Percentiles rank a stretch among this genome's conserved stretches.
Conservation (phyloP, 2,797 vertebrate genomes). For the Pseudomugil gertrudae region DNA sequence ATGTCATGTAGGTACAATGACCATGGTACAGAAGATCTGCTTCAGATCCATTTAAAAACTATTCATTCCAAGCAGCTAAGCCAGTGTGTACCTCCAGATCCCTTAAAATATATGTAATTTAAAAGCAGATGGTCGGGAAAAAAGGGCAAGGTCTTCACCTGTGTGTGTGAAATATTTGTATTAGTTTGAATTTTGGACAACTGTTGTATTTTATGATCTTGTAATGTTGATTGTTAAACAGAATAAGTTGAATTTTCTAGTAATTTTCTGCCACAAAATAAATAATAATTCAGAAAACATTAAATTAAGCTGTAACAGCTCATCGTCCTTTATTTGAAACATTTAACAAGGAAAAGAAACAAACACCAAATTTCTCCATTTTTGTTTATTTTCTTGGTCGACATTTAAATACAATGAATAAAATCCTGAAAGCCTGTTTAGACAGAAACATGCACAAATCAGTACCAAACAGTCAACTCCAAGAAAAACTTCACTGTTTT, state of each 20-base stretch:
- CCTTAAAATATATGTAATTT: neutral
- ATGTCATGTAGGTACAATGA: slow-evolving; percentile 4
- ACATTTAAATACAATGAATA: slow-evolving; percentile 12
- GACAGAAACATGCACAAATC: slow-evolving; percentile 33
- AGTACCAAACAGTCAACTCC: neutral
- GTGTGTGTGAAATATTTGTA: neutral
- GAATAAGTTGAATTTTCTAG: neutral
- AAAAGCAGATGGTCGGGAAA: neutral
- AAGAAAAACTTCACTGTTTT: slow-evolving; percentile 15
- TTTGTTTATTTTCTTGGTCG: slow-evolving; percentile 44
- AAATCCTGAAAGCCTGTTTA: slow-evolving; percentile 7
- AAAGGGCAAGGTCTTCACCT: no score
- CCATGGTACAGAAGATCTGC: no score
- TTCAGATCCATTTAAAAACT: neutral
- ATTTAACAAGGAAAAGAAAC: neutral
- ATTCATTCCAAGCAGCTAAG: neutral
- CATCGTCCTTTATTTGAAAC: neutral
- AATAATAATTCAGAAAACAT: neutral
- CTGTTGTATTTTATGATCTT: neutral
- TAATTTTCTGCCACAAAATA: neutral
- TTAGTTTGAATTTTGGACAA: neutral
- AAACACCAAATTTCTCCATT: neutral
- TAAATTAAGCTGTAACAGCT: neutral
- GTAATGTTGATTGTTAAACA: neutral
- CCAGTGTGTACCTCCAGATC: neutral